Evolutionary conservation across 2,888 invertebrate genomes (phyloP).

Genomic region (Mimas tiliae): DNA sequence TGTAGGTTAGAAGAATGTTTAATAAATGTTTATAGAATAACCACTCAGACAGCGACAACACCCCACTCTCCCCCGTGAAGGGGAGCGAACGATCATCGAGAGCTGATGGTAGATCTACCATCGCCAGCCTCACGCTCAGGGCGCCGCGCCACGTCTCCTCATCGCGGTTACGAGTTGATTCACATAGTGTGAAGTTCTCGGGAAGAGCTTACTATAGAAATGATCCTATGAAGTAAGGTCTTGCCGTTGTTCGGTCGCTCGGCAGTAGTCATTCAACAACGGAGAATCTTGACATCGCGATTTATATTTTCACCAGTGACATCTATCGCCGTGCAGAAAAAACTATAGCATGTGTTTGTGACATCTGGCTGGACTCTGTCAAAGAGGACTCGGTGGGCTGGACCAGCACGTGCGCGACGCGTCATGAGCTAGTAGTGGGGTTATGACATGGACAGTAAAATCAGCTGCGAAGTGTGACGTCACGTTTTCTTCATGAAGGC

Average conservation of each 20-base stretch:
- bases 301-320: conserved; percentile 24
- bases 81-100: conserved; percentile 47
- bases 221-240: conserved; percentile 50
- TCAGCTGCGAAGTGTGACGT: no score
- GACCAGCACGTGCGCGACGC: no score
- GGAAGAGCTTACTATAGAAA: conserved; percentile 49
- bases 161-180: conserved; percentile 37
- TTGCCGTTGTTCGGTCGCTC: conserved; percentile 25
- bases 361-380: no score
- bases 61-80: conserved; percentile 39
- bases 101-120: conserved; percentile 30
- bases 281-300: conserved; percentile 31
- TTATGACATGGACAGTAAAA: no score
- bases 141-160: conserved; percentile 43
- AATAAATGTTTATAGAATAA: no score
- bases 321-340: conserved; percentile 8
- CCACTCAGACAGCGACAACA: conserved; percentile 46
- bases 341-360: not conserved
- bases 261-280: not conserved
- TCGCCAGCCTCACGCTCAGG: conserved; percentile 43
- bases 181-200: conserved; percentile 42
- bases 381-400: no score
- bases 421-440: no score
- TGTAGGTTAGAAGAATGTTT: no score
- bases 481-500: no score